A percentile compares a stretch with the other conserved stretches of the same genome.
phyloP scores from a whole-genome alignment of 2,888 invertebrate genomes.

The Latheticus oryzae region DNA sequence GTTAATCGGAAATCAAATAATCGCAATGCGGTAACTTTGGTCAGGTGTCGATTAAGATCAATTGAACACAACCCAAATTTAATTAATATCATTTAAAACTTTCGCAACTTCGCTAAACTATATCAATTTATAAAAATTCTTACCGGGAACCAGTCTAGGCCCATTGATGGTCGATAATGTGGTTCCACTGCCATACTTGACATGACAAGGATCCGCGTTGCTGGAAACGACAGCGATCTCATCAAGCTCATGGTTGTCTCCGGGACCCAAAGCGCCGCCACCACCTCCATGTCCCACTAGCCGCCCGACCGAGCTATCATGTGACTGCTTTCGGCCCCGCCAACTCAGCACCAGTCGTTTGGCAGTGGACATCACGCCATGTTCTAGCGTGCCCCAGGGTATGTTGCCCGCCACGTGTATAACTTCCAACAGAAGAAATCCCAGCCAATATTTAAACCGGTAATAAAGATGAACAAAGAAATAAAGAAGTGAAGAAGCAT shows the following conservation, averaged over 20 bases:
- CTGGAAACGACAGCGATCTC: conserved; percentile 76
- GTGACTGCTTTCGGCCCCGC: conserved; percentile 72
- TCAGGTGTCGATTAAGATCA: conserved; percentile 20
- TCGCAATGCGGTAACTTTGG: conserved; percentile 19
- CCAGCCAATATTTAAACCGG: conserved; percentile 2
- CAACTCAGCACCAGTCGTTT: conserved; percentile 73
- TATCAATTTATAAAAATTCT: conserved; percentile 42
- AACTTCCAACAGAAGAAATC: conserved; percentile 23
- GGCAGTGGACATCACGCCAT: conserved; percentile 72
- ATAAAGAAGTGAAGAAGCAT: too few species aligned
- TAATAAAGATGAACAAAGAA: too few species aligned
- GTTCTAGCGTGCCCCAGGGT: conserved; percentile 49
- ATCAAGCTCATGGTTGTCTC: conserved; percentile 70
- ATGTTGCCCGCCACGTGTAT: conserved; percentile 42
- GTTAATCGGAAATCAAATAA: conserved; percentile 23
- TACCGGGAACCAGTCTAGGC: conserved; percentile 71
- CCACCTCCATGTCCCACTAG: conserved; percentile 63
- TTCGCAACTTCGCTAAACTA: neutral
- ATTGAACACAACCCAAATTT: conserved; percentile 4
- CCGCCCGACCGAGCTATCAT: conserved; percentile 67
- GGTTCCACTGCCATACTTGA: conserved; percentile 71
- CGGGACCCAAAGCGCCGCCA: conserved; percentile 46
- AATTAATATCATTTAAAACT: conserved; percentile 1
- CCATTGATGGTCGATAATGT: conserved; percentile 69
- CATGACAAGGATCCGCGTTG: conserved; percentile 68